These are phyloP conservation scores for Plutella xylostella DNA, from an alignment of 2,888 invertebrate species.

Conservation along the genomic window DNA sequence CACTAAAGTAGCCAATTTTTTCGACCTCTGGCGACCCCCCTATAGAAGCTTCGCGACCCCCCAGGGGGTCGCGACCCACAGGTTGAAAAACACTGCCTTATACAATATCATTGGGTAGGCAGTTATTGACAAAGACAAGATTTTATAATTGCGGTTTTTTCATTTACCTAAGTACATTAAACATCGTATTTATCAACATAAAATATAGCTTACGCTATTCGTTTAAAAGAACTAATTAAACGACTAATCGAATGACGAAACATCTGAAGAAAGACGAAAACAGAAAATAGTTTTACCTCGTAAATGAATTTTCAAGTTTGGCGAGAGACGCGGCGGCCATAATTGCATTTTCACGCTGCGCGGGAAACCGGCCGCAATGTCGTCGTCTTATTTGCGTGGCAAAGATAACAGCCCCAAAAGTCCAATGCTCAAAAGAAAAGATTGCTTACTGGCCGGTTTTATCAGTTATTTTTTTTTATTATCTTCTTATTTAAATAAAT, in stretches of 20 bases:
- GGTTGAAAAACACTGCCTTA: too few relatives aligned
- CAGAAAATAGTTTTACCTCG: slow-evolving; percentile 6
- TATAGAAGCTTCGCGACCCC: not conserved
- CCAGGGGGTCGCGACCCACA: too few relatives aligned
- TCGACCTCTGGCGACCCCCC: too few relatives aligned
- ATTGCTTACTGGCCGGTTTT: too few relatives aligned
- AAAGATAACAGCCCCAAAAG: too few relatives aligned
- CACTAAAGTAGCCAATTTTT: too few relatives aligned
- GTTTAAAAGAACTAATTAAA: too few relatives aligned
- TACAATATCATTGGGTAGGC: not conserved
- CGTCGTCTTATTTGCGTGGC: not conserved
- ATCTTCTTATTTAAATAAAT: too few relatives aligned
- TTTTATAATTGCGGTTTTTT: not conserved
- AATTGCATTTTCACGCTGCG: slow-evolving; percentile 13
- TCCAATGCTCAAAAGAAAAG: too few relatives aligned
- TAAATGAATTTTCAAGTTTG: slow-evolving; percentile 14
- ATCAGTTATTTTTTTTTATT: too few relatives aligned
- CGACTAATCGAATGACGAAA: slow-evolving; percentile 4
- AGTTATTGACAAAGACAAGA: not conserved
- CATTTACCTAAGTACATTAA: not conserved
- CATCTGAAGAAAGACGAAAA: slow-evolving; percentile 7
- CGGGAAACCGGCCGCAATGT: not conserved
- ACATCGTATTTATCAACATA: not conserved
- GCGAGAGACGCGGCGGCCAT: slow-evolving; percentile 10
- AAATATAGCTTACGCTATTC: not conserved